Conservation (phyloP, 1,140 invertebrate species). For the Drosophila chauvacae region DNA sequence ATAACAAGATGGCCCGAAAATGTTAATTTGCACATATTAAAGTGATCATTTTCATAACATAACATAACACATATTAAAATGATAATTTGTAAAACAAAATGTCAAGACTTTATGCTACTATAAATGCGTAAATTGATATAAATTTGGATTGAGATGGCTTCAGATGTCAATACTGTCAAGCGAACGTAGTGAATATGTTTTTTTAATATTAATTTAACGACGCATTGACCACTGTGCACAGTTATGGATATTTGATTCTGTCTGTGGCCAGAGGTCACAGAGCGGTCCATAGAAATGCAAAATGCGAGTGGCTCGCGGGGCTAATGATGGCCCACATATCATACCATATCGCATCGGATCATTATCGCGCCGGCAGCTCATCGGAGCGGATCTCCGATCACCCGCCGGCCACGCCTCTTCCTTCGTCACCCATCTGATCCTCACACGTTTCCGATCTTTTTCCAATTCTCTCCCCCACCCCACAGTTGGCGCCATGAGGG, state of each 20-base stretch:
- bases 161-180: neutral
- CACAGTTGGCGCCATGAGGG: constrained; percentile 43
- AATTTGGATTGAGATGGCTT: constrained; percentile 11
- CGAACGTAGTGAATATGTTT: neutral
- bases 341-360: constrained; percentile 21
- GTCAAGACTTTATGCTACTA: constrained; percentile 2
- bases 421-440: neutral
- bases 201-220: neutral
- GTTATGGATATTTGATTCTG: constrained; percentile 51
- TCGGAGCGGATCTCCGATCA: constrained; percentile 23
- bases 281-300: constrained; percentile 59
- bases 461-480: neutral
- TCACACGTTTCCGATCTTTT: neutral
- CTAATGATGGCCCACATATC: constrained; percentile 70
- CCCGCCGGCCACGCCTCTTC: constrained; percentile 8
- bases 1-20: constrained; percentile 2
- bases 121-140: constrained; percentile 11
- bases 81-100: constrained; percentile 24
- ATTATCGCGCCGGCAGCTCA: constrained; percentile 38
- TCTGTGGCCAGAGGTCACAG: constrained; percentile 55
- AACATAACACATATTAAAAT: constrained; percentile 4
- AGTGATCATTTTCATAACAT: neutral
- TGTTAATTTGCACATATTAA: constrained; percentile 12
- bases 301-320: constrained; percentile 37
- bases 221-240: constrained; percentile 46